Evolutionary conservation across 2,888 invertebrate species (phyloP), one percentile per base, ranked within the genome.

Genomic region (Clepsis dumicolana): DNA sequence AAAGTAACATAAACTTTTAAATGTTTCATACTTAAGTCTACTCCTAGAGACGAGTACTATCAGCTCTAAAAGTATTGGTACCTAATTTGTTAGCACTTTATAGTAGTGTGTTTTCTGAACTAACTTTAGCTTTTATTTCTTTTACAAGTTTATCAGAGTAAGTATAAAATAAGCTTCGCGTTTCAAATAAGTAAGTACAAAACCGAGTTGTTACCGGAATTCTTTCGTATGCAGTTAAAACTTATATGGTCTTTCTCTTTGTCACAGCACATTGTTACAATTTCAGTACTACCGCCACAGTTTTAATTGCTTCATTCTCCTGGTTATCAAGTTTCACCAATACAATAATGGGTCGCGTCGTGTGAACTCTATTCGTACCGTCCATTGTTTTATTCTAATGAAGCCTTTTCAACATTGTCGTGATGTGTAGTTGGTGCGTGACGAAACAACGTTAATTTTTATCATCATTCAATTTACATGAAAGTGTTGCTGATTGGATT

Each of bases 361-460:
- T 68, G 67, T 57, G 67, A 68, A 63, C 67, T 67, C 21, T 56
- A 50, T 50, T 27, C 53, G 14, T 48, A 29, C 53, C 63, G 25
- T 18, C 62, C 57, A 41, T 68, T 68, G 63, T 63, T 63, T 52
- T 24, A 50, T 8, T 14, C 16, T 41, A 68, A 63, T 63, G 14
- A 52, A 41, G 29, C 48, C 48, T 57, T 57, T 44, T 50, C 4
- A 57, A 50, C 41, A 32, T 57, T 56, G n/a, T 38, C 18, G n/a
- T 10, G 35, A 7, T 21, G 12, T 29, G 1, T 25, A 25, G 10
- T 35, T 50, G 32, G 16, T 38, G 57, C 50, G 25, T 65, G 35
- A 59, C 38, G 59, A 65, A 52, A 65, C 14, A 29, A 41, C 24
- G 32, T 38, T 59, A 24, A 12, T 25, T 50, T 27, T 5, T 8